Percentiles rank a stretch among this genome's conserved stretches.
These are phyloP conservation scores for Phoronis australis DNA, from an alignment of 2,888 invertebrate species.

Conservation along the genomic window DNA sequence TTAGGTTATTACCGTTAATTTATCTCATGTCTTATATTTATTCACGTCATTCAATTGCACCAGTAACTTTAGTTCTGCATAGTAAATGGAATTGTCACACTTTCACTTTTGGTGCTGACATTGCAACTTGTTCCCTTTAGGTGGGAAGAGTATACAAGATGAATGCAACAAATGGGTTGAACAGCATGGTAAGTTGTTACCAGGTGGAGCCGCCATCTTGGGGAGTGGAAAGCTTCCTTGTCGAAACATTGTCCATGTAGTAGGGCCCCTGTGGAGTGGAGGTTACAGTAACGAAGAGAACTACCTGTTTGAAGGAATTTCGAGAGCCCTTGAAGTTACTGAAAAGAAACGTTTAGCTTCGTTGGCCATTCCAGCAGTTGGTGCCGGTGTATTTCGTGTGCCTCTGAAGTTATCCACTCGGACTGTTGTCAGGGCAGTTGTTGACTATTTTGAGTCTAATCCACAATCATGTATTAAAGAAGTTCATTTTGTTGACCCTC, in stretches of 20 bases:
- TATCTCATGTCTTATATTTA: too few species aligned
- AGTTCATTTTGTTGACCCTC: not conserved
- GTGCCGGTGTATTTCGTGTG: conserved; percentile 28
- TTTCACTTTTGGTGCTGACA: too few species aligned
- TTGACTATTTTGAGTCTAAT: not conserved
- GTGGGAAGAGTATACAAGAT: conserved; percentile 20
- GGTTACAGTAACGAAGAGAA: conserved; percentile 16
- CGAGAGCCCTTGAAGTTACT: conserved; percentile 14
- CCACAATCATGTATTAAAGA: not conserved
- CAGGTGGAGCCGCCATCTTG: conserved; percentile 19
- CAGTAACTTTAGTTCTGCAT: too few species aligned
- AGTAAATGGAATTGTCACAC: not conserved
- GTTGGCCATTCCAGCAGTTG: conserved; percentile 33
- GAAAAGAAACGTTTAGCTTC: conserved; percentile 12
- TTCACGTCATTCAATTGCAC: too few species aligned
- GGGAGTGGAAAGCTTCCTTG: conserved; percentile 19
- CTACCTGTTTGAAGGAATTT: conserved; percentile 17
- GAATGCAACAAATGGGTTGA: conserved; percentile 20
- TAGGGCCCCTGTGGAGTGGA: conserved; percentile 24
- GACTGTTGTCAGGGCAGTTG: not conserved
- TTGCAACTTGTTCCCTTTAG: conserved; percentile 10
- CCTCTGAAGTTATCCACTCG: conserved; percentile 5
- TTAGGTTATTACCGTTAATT: too few species aligned
- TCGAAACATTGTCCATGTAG: conserved; percentile 23
- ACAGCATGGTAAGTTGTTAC: conserved; percentile 14